Evolutionary conservation across 2,797 vertebrate species (phyloP).

Genomic region (Urocyon cinereoargenteus): DNA sequence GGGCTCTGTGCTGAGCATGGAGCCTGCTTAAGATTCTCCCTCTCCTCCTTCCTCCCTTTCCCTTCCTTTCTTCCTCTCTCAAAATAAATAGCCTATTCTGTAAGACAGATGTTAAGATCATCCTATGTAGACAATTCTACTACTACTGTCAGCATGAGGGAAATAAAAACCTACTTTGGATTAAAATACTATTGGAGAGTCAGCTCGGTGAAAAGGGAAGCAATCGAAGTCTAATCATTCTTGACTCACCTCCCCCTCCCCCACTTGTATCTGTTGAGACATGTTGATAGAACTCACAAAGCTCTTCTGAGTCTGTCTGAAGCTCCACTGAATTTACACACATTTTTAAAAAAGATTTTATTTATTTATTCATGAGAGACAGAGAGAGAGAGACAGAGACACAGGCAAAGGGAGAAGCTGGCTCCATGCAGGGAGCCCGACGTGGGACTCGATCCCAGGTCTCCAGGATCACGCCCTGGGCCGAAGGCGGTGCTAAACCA

Average conservation of each 20-base stretch:
- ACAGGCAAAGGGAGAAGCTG: too few species aligned
- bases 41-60: neutral
- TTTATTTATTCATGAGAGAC: too few species aligned
- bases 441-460: too few species aligned
- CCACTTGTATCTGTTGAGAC: neutral
- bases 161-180: neutral
- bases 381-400: too few species aligned
- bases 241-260: neutral
- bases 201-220: neutral
- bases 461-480: too few species aligned
- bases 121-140: neutral
- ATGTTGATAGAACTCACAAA: neutral
- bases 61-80: too few species aligned
- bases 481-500: too few species aligned
- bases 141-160: accelerated
- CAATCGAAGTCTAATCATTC: neutral
- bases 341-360: too few species aligned
- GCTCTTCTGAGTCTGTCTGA: neutral
- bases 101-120: neutral
- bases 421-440: too few species aligned
- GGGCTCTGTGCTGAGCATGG: neutral
- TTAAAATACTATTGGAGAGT: neutral
- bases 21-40: neutral
- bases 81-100: neutral
- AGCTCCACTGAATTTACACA: neutral